These are phyloP conservation scores for Muscicapa comitata DNA, from an alignment of 2,797 vertebrate species.

Conservation along the genomic window DNA sequence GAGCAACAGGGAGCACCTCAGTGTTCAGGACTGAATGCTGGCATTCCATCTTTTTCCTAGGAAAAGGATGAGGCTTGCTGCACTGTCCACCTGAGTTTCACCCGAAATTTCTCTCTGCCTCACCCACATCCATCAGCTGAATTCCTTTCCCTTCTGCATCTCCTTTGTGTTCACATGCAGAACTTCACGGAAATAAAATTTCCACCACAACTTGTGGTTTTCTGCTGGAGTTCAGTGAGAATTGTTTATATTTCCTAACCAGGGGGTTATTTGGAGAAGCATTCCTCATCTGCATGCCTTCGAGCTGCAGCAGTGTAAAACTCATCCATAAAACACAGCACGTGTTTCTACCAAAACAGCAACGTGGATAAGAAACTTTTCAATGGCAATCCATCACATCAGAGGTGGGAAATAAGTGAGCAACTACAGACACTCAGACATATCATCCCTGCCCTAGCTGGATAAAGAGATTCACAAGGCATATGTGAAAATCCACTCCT, in stretches of 20 bases:
- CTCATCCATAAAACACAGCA: background rate
- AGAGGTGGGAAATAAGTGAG: background rate
- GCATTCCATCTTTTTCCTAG: background rate
- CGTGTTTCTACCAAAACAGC: background rate
- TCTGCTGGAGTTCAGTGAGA: background rate
- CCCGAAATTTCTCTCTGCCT: background rate
- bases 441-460: background rate
- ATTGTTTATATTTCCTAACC: background rate
- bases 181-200: background rate
- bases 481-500: background rate
- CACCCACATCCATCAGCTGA: background rate
- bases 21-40: background rate
- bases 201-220: background rate
- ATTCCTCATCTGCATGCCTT: constrained; percentile 4
- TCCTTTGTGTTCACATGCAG: background rate
- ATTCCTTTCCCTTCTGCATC: background rate
- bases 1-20: background rate
- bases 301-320: background rate
- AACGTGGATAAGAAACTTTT: background rate
- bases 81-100: background rate
- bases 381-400: background rate
- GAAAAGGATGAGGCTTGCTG: background rate
- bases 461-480: background rate
- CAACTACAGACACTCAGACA: background rate
- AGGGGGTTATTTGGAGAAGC: background rate